phyloP scores from a whole-genome alignment of 2,888 invertebrate species.

The Lochmaea crataegi region DNA sequence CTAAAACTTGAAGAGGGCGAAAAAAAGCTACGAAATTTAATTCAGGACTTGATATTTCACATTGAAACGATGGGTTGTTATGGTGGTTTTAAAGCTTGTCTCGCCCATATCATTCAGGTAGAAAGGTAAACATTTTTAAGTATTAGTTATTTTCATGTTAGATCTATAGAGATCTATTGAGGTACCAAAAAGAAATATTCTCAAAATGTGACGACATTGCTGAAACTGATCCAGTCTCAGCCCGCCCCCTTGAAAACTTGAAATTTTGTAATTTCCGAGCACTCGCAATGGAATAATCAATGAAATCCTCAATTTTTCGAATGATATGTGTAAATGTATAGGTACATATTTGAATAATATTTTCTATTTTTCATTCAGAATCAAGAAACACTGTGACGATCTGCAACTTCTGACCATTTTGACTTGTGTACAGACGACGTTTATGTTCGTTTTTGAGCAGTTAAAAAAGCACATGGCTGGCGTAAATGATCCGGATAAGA shows the following conservation, averaged over 20 bases:
- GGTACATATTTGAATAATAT: neutral
- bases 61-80: conserved; percentile 68
- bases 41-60: conserved; percentile 53
- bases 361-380: conserved; percentile 51
- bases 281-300: no score
- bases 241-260: no score
- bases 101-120: conserved; percentile 72
- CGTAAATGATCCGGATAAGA: conserved; percentile 64
- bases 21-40: conserved; percentile 53
- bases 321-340: no score
- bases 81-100: conserved; percentile 71
- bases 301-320: no score
- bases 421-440: conserved; percentile 62
- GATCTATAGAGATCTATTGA: no score
- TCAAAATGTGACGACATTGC: no score
- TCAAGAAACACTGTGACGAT: conserved; percentile 58
- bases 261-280: no score
- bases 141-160: neutral
- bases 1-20: conserved; percentile 52
- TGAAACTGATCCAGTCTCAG: no score
- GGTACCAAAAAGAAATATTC: no score
- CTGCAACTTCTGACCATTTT: conserved; percentile 49
- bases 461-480: conserved; percentile 68
- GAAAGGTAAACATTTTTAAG: conserved; percentile 61
- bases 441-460: conserved; percentile 66